Percentiles rank a stretch among this genome's conserved stretches.
Evolutionary conservation across 1,140 invertebrate species (phyloP).

Genomic region (Aleiodes sp.): DNA sequence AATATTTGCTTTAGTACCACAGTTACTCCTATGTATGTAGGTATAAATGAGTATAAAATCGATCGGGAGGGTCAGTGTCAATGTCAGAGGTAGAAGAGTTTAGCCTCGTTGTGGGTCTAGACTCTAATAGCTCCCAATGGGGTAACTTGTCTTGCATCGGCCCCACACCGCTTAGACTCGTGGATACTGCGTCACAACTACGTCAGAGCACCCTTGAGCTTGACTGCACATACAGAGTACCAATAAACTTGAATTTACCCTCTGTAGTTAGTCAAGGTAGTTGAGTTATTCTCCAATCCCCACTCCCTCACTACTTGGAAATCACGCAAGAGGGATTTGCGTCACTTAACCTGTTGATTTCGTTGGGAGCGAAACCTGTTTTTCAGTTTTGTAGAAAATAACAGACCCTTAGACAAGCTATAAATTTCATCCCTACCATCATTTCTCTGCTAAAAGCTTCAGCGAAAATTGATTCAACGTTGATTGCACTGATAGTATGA

Average conservation of each 20-base stretch:
- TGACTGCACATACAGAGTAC: background rate
- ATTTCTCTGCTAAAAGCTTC: no score
- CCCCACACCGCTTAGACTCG: background rate
- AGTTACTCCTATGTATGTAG: background rate
- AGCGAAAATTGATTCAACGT: background rate
- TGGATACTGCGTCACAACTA: conserved; percentile 48
- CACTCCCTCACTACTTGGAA: background rate
- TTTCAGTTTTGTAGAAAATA: conserved; percentile 48
- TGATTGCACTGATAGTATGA: background rate
- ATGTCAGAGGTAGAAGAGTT: conserved; percentile 50
- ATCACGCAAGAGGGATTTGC: background rate
- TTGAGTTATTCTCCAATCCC: background rate
- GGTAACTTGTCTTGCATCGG: background rate
- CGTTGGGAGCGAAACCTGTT: conserved; percentile 42
- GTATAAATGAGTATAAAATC: conserved; percentile 31
- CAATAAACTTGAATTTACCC: background rate
- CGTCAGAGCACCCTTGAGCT: conserved; percentile 45
- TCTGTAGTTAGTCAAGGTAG: background rate
- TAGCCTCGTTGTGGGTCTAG: conserved; percentile 15
- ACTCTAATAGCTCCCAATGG: background rate
- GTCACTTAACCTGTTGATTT: conserved; percentile 52
- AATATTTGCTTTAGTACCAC: background rate
- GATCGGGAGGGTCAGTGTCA: conserved; percentile 52
- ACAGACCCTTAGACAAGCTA: conserved; percentile 18
- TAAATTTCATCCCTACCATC: no score